Evolutionary conservation across 1,140 invertebrate genomes (phyloP).

Genomic region (Cotesia glomerata): DNA sequence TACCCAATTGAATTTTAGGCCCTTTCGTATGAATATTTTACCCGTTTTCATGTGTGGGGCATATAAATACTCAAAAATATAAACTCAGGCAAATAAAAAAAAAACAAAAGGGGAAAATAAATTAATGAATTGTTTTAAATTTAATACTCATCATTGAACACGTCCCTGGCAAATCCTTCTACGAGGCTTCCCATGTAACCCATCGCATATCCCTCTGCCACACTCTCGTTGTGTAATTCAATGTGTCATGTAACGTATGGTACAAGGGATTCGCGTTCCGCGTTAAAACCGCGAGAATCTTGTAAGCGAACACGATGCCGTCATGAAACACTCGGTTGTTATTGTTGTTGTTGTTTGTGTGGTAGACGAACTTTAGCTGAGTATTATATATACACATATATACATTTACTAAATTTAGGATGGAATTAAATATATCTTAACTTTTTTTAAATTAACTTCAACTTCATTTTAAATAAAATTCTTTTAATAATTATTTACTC

Average conservation of each 20-base stretch:
- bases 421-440: background rate
- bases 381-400: background rate
- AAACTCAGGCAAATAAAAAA: background rate
- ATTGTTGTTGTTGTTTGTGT: background rate
- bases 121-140: slow-evolving; percentile 7
- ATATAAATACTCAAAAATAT: too few relatives aligned
- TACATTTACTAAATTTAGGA: background rate
- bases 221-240: slow-evolving; percentile 24
- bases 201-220: background rate
- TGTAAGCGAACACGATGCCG: slow-evolving; percentile 22
- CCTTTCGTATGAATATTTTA: background rate
- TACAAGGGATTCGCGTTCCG: slow-evolving; percentile 15
- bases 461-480: background rate
- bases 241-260: slow-evolving; percentile 19
- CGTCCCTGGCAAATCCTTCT: slow-evolving; percentile 7
- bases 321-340: slow-evolving; percentile 10
- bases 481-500: background rate
- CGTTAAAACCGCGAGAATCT: slow-evolving; percentile 15
- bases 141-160: background rate
- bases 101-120: background rate
- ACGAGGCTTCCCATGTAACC: slow-evolving; percentile 21
- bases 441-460: background rate
- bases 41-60: too few relatives aligned
- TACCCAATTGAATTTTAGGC: background rate
- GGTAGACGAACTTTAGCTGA: background rate